Evolutionary conservation across 2,797 vertebrate genomes (phyloP).

Genomic region (Poeciliopsis presidionis): DNA sequence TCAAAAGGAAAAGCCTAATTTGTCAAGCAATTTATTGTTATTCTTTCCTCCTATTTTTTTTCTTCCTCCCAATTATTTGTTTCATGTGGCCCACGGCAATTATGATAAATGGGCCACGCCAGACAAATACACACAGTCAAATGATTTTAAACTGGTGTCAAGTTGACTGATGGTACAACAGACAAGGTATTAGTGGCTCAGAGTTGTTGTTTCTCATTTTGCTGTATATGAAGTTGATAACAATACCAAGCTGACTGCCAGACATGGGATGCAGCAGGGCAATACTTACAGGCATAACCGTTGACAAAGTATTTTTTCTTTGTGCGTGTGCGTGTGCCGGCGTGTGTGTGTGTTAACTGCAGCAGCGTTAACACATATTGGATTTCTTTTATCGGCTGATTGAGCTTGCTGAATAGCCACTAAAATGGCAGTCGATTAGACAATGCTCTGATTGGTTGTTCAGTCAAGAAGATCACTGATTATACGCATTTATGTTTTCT

Average conservation of each 20-base stretch:
- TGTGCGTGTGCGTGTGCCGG: too few relatives aligned
- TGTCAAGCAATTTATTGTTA: constrained; percentile 21
- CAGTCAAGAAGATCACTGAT: constrained; percentile 20
- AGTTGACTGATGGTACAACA: constrained; percentile 51
- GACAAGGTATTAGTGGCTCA: constrained; percentile 45
- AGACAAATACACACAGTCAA: constrained; percentile 46
- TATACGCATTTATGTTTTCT: constrained; percentile 11
- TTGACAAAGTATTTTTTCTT: not conserved
- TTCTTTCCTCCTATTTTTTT: constrained; percentile 7
- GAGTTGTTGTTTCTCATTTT: constrained; percentile 26
- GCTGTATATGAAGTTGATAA: constrained; percentile 31
- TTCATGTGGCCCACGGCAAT: constrained; percentile 29
- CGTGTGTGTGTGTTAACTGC: not conserved
- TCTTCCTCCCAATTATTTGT: constrained; percentile 35
- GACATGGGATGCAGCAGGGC: constrained; percentile 1
- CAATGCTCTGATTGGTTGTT: constrained; percentile 7
- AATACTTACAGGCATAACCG: not conserved
- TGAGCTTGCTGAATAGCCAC: constrained; percentile 6
- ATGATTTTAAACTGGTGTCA: constrained; percentile 49
- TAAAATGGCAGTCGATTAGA: constrained; percentile 1
- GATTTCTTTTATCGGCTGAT: constrained; percentile 3
- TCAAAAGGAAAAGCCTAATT: constrained; percentile 22
- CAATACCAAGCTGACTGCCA: constrained; percentile 16
- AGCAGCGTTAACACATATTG: not conserved
- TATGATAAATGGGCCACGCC: constrained; percentile 57